Conservation (phyloP, 64 coral and sea anemone genomes). For the Porites australiensis region DNA sequence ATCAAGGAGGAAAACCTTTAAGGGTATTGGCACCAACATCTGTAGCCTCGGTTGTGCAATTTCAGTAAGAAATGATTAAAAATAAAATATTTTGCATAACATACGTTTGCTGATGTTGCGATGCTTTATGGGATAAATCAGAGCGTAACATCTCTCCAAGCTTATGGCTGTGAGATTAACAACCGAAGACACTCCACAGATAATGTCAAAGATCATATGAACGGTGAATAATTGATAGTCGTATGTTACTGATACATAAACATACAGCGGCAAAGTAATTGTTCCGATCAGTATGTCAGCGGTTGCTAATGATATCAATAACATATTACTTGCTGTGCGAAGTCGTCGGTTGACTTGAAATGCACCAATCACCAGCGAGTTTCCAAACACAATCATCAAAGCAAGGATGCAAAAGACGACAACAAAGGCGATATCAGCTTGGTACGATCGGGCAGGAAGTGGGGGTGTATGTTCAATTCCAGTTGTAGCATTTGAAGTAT, state of each 20-base stretch:
- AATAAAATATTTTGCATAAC: not conserved
- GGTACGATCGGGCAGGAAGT: not conserved
- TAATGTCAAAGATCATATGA: conserved; percentile 65
- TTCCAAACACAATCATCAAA: conserved; percentile 76
- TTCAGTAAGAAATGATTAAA: no score
- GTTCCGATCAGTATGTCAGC: conserved; percentile 81
- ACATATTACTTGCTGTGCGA: conserved; percentile 74
- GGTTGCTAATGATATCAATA: conserved; percentile 80
- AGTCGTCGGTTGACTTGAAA: conserved; percentile 76
- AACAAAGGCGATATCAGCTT: not conserved
- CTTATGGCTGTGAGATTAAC: conserved; percentile 87
- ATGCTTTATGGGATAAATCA: conserved; percentile 81
- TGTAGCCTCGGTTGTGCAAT: no score
- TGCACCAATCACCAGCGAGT: conserved; percentile 76
- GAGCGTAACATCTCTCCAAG: conserved; percentile 82
- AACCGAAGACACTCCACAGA: conserved; percentile 80
- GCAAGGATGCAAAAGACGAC: conserved; percentile 53
- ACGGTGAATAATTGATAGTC: not conserved
- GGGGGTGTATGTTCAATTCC: no score
- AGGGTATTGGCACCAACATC: no score
- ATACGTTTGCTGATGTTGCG: conserved; percentile 86
- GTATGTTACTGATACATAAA: conserved; percentile 18
- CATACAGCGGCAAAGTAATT: conserved; percentile 69
- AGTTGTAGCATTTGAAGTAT: no score
- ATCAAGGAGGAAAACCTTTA: no score